Conservation (phyloP, 2,888 invertebrate genomes). For the Mythimna vitellina region DNA sequence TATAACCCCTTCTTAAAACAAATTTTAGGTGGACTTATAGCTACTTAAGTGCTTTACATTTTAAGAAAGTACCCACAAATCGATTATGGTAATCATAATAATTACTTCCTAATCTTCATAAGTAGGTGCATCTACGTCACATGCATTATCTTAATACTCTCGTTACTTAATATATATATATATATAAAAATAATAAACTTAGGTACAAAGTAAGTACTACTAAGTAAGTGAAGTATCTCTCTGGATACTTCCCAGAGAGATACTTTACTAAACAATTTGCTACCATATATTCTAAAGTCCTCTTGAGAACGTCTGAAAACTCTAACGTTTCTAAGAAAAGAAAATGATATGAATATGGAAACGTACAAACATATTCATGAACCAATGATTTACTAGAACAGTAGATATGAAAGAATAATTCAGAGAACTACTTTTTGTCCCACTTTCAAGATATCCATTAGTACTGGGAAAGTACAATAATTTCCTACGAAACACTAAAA, state of each 20-base stretch:
- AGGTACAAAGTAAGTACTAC: no score
- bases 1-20: neutral
- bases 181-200: no score
- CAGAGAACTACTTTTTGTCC: neutral
- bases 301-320: neutral
- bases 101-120: conserved; percentile 26
- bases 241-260: no score
- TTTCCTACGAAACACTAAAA: conserved; percentile 48
- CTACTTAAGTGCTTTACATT: neutral
- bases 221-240: no score
- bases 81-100: conserved; percentile 21
- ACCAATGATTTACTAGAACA: conserved; percentile 14
- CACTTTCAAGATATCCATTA: conserved; percentile 5
- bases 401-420: neutral
- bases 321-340: neutral
- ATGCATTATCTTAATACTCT: conserved; percentile 4
- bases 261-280: neutral
- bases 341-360: neutral
- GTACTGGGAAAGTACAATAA: conserved; percentile 1
- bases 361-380: neutral
- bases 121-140: neutral
- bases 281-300: neutral
- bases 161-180: no score
- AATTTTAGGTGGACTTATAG: conserved; percentile 6
- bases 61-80: neutral